Base-by-base conservation (phyloP, 1,140 invertebrate genomes). In the Akabosia matsudoensis region DNA sequence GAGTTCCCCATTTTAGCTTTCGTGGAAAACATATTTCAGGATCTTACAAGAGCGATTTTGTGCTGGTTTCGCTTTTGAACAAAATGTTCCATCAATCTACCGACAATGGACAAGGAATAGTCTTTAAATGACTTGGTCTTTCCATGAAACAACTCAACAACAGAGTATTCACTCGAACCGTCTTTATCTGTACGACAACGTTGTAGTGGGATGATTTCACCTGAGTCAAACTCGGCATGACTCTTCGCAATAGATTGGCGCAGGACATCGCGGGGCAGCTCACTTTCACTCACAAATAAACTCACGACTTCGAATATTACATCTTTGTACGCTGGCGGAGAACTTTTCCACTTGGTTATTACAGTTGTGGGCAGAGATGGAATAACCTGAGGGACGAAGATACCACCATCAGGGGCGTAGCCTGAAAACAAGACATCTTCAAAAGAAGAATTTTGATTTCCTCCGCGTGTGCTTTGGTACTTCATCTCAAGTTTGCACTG, bases 81-180 rank as follows among this genome's bases (percentile, higher is more conserved):
- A 78, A 86, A 87, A 73, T 86, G 84, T 51, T 86, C 77, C 30
- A 87, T 79, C 4, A 88, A 82, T 73, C 84, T 82, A 13, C 84
- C 86, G 3, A 87, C 80, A 75, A 85, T 83, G 14, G 82, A 82
- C 74, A 88, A 73, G 16, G 86, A 85, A 14, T 87, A 79, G 75
- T 88, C 87, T 79, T 88, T 88, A 82, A 88, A 88, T 4, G 86
- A 84, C 79, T 85, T 81, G 0, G 87, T 87, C 26, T 79, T 79
- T 1, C 87, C 87, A 80, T 88, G 86, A 77, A 85, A 88, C 28
- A 87, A 77, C 79, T 88, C 87, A 18, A 85, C 82, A 13, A 88
- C 82, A 30, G 79, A 84, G 4, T 86, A 75, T 4, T 61, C 54
- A 4, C 4, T 2, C 30, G 26, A 28, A 7, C 82, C 83, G 54